phyloP scores from a whole-genome alignment of 2,888 invertebrate genomes.

The Drosophila yooni region DNA sequence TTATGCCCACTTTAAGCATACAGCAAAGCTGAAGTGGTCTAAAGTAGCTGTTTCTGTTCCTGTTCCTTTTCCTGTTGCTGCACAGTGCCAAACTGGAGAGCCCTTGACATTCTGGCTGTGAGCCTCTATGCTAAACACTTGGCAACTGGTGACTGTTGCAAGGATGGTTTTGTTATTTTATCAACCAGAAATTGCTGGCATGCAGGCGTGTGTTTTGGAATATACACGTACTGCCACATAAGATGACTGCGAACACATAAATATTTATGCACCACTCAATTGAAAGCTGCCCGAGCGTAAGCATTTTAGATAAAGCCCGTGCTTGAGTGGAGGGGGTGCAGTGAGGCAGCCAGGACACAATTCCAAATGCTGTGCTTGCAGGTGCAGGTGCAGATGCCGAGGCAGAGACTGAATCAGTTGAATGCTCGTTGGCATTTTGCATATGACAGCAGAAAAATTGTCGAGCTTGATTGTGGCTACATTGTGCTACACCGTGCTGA shows the following conservation, averaged over 20 bases:
- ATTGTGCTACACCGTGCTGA: constrained; percentile 57
- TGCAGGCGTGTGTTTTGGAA: constrained; percentile 29
- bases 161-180: constrained; percentile 37
- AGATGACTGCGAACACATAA: constrained; percentile 62
- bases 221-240: constrained; percentile 19
- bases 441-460: constrained; percentile 75
- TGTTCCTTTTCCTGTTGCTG: constrained; percentile 31
- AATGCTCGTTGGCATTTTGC: constrained; percentile 62
- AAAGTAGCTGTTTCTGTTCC: constrained; percentile 40
- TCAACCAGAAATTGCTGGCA: constrained; percentile 17
- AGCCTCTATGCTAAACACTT: constrained; percentile 65
- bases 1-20: constrained; percentile 16
- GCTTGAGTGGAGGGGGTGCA: neutral
- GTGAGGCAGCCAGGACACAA: constrained; percentile 12
- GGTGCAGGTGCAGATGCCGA: constrained; percentile 32
- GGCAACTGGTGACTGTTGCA: constrained; percentile 71
- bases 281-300: constrained; percentile 82
- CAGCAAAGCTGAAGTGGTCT: constrained; percentile 22
- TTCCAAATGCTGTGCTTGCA: constrained; percentile 8
- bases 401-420: constrained; percentile 36
- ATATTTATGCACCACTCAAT: constrained; percentile 77
- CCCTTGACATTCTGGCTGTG: constrained; percentile 83
- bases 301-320: constrained; percentile 82
- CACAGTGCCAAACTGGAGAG: constrained; percentile 56
- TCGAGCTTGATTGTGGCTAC: constrained; percentile 68